These are phyloP conservation scores for Dryobotodes eremita DNA, from an alignment of 2,888 invertebrate genomes.

Conservation along the genomic window DNA sequence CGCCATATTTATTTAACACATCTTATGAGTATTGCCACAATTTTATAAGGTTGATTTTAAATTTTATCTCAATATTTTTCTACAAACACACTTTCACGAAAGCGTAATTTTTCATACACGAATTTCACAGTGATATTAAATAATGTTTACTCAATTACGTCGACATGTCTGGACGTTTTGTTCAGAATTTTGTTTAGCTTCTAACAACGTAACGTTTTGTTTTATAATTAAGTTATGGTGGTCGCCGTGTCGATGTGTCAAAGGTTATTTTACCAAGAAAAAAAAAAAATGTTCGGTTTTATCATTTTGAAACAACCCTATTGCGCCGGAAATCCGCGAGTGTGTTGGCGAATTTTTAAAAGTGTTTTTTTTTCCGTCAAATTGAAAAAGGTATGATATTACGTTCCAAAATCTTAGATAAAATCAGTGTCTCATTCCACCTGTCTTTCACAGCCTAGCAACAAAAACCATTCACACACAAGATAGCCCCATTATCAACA, in stretches of 20 bases:
- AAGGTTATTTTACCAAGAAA: slow-evolving; percentile 1
- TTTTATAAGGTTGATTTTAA: not conserved
- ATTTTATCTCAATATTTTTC: not conserved
- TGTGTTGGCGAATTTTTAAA: not conserved
- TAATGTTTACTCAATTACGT: slow-evolving; percentile 53
- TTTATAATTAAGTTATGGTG: slow-evolving; percentile 49
- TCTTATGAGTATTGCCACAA: not conserved
- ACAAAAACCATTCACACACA: slow-evolving; percentile 31
- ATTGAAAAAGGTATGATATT: not conserved
- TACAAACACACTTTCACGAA: not conserved
- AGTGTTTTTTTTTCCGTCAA: not conserved
- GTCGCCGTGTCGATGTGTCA: slow-evolving; percentile 15
- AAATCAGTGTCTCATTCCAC: not conserved
- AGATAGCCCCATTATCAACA: slow-evolving; percentile 27
- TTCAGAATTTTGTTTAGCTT: slow-evolving; percentile 40
- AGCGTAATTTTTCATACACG: not conserved
- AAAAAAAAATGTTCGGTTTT: slow-evolving; percentile 3
- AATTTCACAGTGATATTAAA: slow-evolving; percentile 36
- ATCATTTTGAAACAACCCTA: slow-evolving; percentile 1
- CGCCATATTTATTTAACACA: too few species aligned
- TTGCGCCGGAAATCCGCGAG: not conserved
- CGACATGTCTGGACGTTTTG: slow-evolving; percentile 30
- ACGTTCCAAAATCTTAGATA: not conserved
- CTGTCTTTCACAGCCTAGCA: not conserved
- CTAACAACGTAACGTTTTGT: slow-evolving; percentile 35